Percentiles rank a stretch among this genome's conserved stretches.
Evolutionary conservation across 2,888 invertebrate species (phyloP).

Genomic region (Diogma glabrata): DNA sequence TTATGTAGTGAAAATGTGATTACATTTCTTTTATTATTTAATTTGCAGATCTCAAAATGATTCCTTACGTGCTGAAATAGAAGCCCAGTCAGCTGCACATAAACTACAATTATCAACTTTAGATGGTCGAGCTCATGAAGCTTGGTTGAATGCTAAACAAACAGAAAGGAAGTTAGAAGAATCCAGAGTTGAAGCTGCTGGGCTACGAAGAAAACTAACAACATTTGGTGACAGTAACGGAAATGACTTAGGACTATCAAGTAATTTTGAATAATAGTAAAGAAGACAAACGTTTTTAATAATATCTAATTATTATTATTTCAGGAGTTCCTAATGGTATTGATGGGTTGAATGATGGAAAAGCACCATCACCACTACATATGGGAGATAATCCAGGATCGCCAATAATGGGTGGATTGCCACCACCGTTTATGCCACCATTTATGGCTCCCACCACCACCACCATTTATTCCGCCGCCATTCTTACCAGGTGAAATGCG

Average conservation of each 20-base stretch:
- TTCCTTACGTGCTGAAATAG: slow-evolving; percentile 65
- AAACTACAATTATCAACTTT: slow-evolving; percentile 60
- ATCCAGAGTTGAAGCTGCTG: slow-evolving; percentile 56
- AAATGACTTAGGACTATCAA: no score
- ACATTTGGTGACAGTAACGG: slow-evolving; percentile 25
- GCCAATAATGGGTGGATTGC: slow-evolving; percentile 41
- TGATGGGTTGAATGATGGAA: slow-evolving; percentile 22
- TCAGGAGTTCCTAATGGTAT: slow-evolving; percentile 9
- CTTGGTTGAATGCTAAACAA: slow-evolving; percentile 73
- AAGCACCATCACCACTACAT: slow-evolving; percentile 31
- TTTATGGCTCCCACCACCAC: slow-evolving; percentile 50
- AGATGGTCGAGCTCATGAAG: slow-evolving; percentile 75
- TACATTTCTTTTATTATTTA: no score
- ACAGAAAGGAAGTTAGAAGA: slow-evolving; percentile 75
- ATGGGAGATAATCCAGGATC: slow-evolving; percentile 35
- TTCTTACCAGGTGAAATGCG: slow-evolving; percentile 41
- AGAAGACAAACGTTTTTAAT: no score
- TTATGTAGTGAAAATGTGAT: no score
- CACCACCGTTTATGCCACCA: slow-evolving; percentile 48
- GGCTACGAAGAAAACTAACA: slow-evolving; percentile 48
- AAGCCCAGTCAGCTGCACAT: slow-evolving; percentile 65
- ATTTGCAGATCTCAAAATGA: slow-evolving; percentile 47
- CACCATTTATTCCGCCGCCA: slow-evolving; percentile 47
- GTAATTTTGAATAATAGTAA: slow-evolving; percentile 8
- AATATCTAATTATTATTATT: no score